These are phyloP conservation scores for Athalia rosae DNA, from an alignment of 2,888 invertebrate species.

Conservation along the genomic window DNA sequence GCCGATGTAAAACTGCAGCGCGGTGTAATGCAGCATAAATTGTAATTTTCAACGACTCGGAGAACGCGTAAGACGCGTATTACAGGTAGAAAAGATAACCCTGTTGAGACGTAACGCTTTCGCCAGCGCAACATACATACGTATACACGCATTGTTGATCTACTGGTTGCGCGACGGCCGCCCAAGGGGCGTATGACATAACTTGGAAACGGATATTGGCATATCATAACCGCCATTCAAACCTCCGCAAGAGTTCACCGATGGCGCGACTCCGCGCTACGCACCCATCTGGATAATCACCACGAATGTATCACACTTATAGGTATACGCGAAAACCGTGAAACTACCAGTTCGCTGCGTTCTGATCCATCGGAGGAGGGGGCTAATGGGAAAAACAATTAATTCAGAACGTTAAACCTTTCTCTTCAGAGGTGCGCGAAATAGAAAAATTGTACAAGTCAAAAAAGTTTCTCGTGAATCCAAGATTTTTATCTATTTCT, in stretches of 20 bases:
- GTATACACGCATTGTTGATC: constrained; percentile 18
- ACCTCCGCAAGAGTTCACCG: constrained; percentile 6
- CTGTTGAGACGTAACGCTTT: constrained; percentile 22
- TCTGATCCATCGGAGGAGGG: too few relatives aligned
- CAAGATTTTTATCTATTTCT: background rate
- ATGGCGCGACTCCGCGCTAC: background rate
- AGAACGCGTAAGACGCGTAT: background rate
- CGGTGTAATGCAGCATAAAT: background rate
- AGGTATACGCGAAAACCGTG: background rate
- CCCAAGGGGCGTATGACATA: constrained; percentile 11
- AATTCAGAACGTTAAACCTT: background rate
- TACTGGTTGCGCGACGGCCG: constrained; percentile 13
- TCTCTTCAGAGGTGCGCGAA: background rate
- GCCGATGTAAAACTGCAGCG: too few relatives aligned
- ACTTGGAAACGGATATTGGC: constrained; percentile 1
- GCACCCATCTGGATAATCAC: too few relatives aligned
- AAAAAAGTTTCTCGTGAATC: background rate
- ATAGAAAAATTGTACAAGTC: background rate
- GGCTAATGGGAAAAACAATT: background rate
- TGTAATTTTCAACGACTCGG: background rate
- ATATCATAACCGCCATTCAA: background rate
- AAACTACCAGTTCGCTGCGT: background rate
- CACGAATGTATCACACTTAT: background rate
- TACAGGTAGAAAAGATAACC: background rate
- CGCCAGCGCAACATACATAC: background rate